Conservation (phyloP, 2,888 invertebrate species). For the Sinotaia quadrata region DNA sequence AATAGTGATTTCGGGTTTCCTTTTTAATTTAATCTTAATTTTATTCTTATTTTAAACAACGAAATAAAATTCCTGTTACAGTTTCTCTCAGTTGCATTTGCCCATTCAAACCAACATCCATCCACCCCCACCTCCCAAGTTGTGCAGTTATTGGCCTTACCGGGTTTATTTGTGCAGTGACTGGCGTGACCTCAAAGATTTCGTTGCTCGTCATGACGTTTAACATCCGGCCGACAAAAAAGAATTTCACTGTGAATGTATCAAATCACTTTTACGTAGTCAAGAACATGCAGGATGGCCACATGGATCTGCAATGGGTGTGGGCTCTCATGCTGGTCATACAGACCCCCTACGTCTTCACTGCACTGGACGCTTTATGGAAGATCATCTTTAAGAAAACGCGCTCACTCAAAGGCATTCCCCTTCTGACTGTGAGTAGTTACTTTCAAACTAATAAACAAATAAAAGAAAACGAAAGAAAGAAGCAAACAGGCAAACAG, state of each 20-base stretch:
- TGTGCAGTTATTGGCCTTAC: no score
- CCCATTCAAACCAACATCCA: no score
- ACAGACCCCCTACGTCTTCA: slow-evolving; percentile 33
- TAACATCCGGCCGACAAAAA: slow-evolving; percentile 15
- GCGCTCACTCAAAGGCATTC: slow-evolving; percentile 33
- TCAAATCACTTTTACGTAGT: neutral
- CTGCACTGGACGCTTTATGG: slow-evolving; percentile 26
- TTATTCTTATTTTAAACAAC: no score
- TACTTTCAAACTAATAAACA: no score
- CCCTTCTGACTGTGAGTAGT: slow-evolving; percentile 50
- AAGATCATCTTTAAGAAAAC: slow-evolving; percentile 41
- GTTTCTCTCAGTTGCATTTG: no score
- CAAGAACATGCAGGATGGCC: neutral
- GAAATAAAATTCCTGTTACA: no score
- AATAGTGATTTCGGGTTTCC: no score
- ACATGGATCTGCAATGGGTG: slow-evolving; percentile 32
- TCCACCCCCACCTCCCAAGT: no score
- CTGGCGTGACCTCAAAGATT: slow-evolving; percentile 25
- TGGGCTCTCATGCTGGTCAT: slow-evolving; percentile 35
- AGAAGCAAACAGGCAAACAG: no score
- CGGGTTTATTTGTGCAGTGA: no score
- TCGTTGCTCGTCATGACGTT: slow-evolving; percentile 28
- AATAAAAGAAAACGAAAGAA: no score
- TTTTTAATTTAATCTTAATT: no score
- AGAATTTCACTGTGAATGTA: neutral